These are phyloP conservation scores for Phrynocephalus versicolor DNA, from an alignment of 2,113 vertebrate genomes.

Conservation along the genomic window DNA sequence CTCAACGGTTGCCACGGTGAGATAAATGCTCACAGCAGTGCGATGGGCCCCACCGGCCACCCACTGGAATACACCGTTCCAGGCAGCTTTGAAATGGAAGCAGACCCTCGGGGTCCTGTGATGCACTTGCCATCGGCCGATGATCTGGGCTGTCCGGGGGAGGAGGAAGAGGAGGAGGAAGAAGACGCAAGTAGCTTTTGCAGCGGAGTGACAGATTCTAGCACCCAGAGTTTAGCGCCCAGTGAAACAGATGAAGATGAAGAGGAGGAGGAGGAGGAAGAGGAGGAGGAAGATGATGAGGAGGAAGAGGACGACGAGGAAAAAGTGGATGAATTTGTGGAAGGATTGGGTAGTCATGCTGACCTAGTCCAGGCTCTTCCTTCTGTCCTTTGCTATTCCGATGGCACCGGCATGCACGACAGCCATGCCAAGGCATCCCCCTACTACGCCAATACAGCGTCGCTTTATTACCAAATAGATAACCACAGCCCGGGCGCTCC, in stretches of 20 bases:
- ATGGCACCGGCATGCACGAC: slow-evolving; percentile 82
- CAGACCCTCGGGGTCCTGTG: slow-evolving; percentile 81
- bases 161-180: slow-evolving; percentile 83
- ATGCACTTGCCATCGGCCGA: slow-evolving; percentile 88
- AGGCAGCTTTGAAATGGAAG: slow-evolving; percentile 83
- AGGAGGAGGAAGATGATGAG: slow-evolving; percentile 82
- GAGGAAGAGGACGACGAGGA: slow-evolving; percentile 82
- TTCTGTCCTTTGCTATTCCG: slow-evolving; percentile 89
- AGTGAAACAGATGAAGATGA: slow-evolving; percentile 94
- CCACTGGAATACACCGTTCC: slow-evolving; percentile 86
- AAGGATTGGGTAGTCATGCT: slow-evolving; percentile 69
- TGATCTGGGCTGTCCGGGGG: slow-evolving; percentile 86
- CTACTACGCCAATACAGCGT: slow-evolving; percentile 84
- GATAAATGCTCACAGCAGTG: slow-evolving; percentile 77
- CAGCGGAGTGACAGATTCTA: slow-evolving; percentile 94
- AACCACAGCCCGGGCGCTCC: slow-evolving; percentile 77
- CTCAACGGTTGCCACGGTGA: slow-evolving; percentile 87
- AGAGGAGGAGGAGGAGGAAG: slow-evolving; percentile 81
- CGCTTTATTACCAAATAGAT: slow-evolving; percentile 93
- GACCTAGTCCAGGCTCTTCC: slow-evolving; percentile 85
- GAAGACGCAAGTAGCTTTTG: slow-evolving; percentile 95
- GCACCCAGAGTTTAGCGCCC: slow-evolving; percentile 93
- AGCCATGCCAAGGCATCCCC: slow-evolving; percentile 84
- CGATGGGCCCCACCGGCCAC: slow-evolving; percentile 82
- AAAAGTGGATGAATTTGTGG: slow-evolving; percentile 84